phyloP scores from a whole-genome alignment of 2,113 vertebrate genomes.

The Sminthopsis crassicaudata region DNA sequence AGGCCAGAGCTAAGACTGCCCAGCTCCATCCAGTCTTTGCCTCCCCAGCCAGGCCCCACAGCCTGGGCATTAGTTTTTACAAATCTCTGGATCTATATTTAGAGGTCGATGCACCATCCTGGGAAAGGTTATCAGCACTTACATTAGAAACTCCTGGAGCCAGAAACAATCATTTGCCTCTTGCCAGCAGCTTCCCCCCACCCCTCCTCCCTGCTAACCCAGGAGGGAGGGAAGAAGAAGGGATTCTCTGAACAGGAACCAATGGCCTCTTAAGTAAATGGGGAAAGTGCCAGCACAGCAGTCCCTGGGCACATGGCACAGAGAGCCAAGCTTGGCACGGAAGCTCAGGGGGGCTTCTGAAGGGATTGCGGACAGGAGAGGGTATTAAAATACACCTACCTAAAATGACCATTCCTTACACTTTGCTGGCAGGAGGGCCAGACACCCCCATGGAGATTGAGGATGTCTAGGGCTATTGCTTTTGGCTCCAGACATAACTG shows the following conservation, averaged over 20 bases:
- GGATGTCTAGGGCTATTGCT: background rate
- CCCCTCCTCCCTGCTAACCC: background rate
- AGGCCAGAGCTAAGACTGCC: background rate
- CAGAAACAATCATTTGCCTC: conserved; percentile 46
- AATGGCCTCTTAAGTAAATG: background rate
- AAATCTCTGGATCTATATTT: conserved; percentile 81
- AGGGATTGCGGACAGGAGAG: background rate
- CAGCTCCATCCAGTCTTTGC: background rate
- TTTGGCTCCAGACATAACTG: background rate
- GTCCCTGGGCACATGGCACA: background rate
- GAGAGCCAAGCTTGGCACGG: background rate
- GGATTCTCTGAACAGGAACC: background rate
- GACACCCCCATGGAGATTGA: background rate
- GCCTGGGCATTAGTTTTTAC: conserved; percentile 73
- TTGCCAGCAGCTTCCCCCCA: accelerated
- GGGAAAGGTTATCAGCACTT: conserved; percentile 76
- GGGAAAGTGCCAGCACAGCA: background rate
- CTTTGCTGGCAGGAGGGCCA: background rate
- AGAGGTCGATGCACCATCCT: conserved; percentile 71
- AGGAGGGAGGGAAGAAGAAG: background rate
- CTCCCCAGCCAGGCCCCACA: background rate
- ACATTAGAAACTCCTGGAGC: conserved; percentile 48
- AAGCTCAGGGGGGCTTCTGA: background rate
- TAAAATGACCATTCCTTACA: no score
- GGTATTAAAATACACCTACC: background rate